Evolutionary conservation across 2,113 vertebrate genomes (phyloP).

Genomic region (Egretta garzetta): DNA sequence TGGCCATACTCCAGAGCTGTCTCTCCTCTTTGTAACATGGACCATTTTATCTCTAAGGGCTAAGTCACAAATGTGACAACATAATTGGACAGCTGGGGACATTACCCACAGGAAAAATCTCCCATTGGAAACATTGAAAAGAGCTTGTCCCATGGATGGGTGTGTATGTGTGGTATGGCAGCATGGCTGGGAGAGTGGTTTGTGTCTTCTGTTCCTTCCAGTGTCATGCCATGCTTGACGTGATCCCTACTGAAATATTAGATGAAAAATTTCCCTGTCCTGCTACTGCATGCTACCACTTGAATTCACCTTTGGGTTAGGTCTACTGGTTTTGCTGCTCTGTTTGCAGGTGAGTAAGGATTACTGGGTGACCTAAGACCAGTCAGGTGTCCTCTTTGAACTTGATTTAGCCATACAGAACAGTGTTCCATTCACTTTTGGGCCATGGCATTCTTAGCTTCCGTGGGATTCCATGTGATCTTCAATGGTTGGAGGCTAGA

Average conservation of each 20-base stretch:
- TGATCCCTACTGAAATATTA: background rate
- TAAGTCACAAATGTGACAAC: background rate
- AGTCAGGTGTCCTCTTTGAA: background rate
- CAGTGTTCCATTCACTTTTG: background rate
- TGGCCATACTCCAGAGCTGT: background rate
- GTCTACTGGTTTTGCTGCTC: background rate
- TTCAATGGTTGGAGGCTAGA: background rate
- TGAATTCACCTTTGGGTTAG: background rate
- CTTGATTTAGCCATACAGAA: background rate
- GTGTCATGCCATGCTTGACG: background rate
- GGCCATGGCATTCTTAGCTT: background rate
- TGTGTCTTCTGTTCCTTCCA: background rate
- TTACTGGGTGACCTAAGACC: background rate
- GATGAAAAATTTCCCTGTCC: background rate
- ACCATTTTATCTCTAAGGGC: background rate
- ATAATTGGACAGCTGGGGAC: background rate
- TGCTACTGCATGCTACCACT: background rate
- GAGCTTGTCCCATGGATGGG: background rate
- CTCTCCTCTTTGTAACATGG: background rate
- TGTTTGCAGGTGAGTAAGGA: background rate
- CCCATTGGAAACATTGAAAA: background rate
- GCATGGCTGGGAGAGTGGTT: background rate
- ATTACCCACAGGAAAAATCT: background rate
- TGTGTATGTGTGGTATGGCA: background rate
- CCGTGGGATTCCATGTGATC: background rate